phyloP scores from a whole-genome alignment of 2,888 invertebrate species.

The Drosophila pseudotalamancana region DNA sequence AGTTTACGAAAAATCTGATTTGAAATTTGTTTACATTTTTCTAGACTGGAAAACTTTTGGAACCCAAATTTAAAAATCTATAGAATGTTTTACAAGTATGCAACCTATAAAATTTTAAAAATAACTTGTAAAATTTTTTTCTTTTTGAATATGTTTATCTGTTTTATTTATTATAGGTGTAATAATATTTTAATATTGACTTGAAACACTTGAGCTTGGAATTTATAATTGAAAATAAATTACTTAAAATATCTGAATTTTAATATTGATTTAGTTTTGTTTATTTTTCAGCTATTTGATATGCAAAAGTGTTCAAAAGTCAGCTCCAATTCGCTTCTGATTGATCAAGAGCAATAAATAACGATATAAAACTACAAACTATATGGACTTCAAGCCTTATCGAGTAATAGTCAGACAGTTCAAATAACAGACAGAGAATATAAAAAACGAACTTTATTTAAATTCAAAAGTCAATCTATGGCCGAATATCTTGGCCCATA shows the following conservation, averaged over 20 bases:
- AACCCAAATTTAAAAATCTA: too few species aligned
- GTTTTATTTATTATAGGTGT: too few species aligned
- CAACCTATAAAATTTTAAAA: too few species aligned
- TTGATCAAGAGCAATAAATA: slow-evolving; percentile 53
- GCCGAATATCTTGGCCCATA: slow-evolving; percentile 46
- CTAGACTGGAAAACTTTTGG: too few species aligned
- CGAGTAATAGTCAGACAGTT: slow-evolving; percentile 29
- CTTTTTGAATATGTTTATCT: too few species aligned
- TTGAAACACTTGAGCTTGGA: too few species aligned
- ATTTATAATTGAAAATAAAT: too few species aligned
- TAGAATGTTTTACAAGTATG: too few species aligned
- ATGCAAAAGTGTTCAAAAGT: slow-evolving; percentile 4
- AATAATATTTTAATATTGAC: too few species aligned
- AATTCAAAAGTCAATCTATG: slow-evolving; percentile 36
- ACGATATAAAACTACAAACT: slow-evolving; percentile 49
- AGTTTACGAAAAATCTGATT: too few species aligned
- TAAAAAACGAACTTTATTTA: slow-evolving; percentile 16
- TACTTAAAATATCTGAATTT: neutral
- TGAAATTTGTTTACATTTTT: too few species aligned
- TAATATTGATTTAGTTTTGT: neutral
- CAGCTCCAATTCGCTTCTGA: slow-evolving; percentile 44
- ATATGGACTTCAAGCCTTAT: slow-evolving; percentile 31
- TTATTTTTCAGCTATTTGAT: slow-evolving; percentile 14
- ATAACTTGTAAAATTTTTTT: too few species aligned
- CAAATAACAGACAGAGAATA: slow-evolving; percentile 16